Base-by-base conservation (phyloP, 2,888 invertebrate genomes). In the Ptychoptera albimana region DNA sequence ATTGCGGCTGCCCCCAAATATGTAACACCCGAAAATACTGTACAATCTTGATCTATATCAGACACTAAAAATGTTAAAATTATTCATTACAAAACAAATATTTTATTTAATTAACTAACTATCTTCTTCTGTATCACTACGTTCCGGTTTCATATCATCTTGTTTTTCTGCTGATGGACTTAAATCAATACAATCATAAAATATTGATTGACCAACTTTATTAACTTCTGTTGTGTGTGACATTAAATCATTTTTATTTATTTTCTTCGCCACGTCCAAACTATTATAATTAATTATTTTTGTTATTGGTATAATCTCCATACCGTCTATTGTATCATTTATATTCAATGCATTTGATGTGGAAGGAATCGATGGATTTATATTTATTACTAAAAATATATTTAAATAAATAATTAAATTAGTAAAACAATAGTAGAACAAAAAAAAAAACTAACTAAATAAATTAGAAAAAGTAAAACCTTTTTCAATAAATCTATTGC, bases 1-100 rank as follows among this genome's bases (percentile, higher is more conserved):
- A 96, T 91, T 52, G 82, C 79, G 44, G 89, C 86, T 10, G 89
- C 84, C 37, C 94, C 94, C 53, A 96, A 72, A 69, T 94, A 94
- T 48, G 87, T 86, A 37, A 96, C 88, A 1, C 89, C 87, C 57
- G 87, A 83, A 68, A 93, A 93, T 57, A 89, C 82, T 12, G 89
- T 87, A 62, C 86, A 87, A 51, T 88, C 87, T 67, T 88, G 86
- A 63, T 85, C 83, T 51, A 83, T 79, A 63, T 86, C 83, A 56
- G 82, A 81, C 61, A 83, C 79, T 74, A 65, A 48, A 49, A 55
- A 14, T 14, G 46, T n/a, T 51, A 58, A 57, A 56, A 38, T 10
- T 49, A 49, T n/a, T 34, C 11, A 41, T 29, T 29, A 30, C 34
- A n/a, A n/a, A 35, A 42, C 29, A 14, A 43, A 40, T 34, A 41